A percentile compares a stretch with the other conserved stretches of the same genome.
phyloP scores from a whole-genome alignment of 2,797 vertebrate species.

The Naso thynnoides region DNA sequence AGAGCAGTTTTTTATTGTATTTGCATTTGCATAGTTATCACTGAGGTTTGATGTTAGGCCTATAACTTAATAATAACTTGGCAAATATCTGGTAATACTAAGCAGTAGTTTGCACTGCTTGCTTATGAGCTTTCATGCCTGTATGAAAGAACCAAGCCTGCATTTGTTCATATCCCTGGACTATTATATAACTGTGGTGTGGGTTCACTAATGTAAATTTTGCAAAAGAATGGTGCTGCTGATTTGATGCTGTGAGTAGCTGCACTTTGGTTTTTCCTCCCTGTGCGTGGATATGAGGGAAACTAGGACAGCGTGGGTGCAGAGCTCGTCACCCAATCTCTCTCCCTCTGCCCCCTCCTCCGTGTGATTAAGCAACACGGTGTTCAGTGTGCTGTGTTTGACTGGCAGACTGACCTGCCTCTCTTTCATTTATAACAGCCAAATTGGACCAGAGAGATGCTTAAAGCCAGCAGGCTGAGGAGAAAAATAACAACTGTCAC shows the following conservation, averaged over 20 bases:
- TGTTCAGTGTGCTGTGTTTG: constrained; percentile 52
- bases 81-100: not conserved
- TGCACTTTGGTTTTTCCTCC: constrained; percentile 47
- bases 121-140: not conserved
- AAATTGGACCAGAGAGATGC: constrained; percentile 35
- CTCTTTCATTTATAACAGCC: constrained; percentile 47
- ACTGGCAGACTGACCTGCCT: constrained; percentile 60
- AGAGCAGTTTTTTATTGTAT: not conserved
- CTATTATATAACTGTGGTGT: constrained; percentile 4
- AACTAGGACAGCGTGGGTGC: constrained; percentile 79
- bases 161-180: not conserved
- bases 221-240: constrained; percentile 17
- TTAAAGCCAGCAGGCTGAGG: constrained; percentile 39
- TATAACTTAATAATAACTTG: not conserved
- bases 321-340: constrained; percentile 65
- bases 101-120: not conserved
- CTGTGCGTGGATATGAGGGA: constrained; percentile 55
- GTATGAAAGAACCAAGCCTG: not conserved
- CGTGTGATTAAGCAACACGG: constrained; percentile 65
- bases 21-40: not conserved
- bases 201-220: constrained; percentile 9
- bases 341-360: constrained; percentile 29
- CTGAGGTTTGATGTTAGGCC: not conserved
- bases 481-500: constrained; percentile 14
- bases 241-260: constrained; percentile 36